Evolutionary conservation across 2,888 invertebrate species (phyloP).

Genomic region (Rhamnusium bicolor): DNA sequence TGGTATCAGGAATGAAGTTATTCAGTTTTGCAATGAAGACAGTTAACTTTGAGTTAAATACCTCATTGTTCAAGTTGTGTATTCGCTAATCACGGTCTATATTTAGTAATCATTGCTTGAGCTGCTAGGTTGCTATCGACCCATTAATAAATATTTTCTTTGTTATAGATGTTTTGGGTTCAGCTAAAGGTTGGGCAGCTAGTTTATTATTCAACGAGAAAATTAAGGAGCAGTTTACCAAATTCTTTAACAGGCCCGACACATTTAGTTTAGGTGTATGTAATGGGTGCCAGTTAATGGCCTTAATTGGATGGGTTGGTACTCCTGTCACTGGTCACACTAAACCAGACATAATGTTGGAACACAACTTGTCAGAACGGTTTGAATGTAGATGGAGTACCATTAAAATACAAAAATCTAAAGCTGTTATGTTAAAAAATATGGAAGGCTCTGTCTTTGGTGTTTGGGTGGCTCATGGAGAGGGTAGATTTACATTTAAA

Average conservation of each 20-base stretch:
- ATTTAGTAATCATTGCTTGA: too few species aligned
- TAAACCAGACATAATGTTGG: conserved; percentile 79
- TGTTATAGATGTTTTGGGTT: conserved; percentile 92
- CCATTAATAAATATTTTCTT: too few species aligned
- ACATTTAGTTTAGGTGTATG: conserved; percentile 98
- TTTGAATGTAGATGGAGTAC: conserved; percentile 81
- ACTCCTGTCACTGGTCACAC: conserved; percentile 64
- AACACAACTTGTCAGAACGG: conserved; percentile 91
- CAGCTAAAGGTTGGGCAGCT: conserved; percentile 98
- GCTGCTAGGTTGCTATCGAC: too few species aligned
- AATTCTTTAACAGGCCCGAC: conserved; percentile 81
- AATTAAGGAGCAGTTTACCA: conserved; percentile 83
- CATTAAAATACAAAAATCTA: conserved; percentile 76
- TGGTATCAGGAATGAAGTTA: too few species aligned
- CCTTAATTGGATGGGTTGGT: conserved; percentile 92
- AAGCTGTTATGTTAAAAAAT: conserved; percentile 89
- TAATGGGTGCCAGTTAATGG: conserved; percentile 98
- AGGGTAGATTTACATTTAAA: conserved; percentile 84
- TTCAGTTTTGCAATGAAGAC: too few species aligned
- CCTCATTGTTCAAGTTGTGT: too few species aligned
- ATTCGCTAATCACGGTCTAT: too few species aligned
- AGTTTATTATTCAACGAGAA: conserved; percentile 86
- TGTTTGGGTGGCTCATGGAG: conserved; percentile 99
- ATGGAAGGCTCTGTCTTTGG: conserved; percentile 79
- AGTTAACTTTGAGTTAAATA: too few species aligned